phyloP scores from a whole-genome alignment of 2,888 invertebrate genomes.

The Pseudanteris insignis region DNA sequence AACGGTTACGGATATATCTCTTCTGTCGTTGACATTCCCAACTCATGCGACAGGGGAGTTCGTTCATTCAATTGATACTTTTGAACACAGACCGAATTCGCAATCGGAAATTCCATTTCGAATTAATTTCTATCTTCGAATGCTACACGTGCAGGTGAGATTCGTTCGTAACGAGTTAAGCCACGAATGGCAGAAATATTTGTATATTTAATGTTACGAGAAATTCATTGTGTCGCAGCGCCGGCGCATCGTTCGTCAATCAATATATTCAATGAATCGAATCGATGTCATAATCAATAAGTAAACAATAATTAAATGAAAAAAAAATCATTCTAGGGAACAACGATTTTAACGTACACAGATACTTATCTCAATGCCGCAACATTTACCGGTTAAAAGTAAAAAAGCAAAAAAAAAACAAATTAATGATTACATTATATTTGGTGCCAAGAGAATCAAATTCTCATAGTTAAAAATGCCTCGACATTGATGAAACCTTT shows the following conservation, averaged over 20 bases:
- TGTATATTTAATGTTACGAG: constrained; percentile 42
- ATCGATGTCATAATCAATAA: constrained; percentile 43
- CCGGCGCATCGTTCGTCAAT: constrained; percentile 43
- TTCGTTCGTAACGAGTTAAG: constrained; percentile 16
- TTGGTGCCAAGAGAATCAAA: constrained; percentile 46
- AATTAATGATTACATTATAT: constrained; percentile 29
- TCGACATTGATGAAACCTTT: constrained; percentile 32
- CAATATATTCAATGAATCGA: constrained; percentile 44
- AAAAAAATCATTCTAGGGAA: constrained; percentile 39
- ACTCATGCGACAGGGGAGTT: too few relatives aligned
- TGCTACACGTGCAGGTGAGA: background rate
- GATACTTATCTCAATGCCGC: constrained; percentile 27
- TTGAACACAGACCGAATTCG: too few relatives aligned
- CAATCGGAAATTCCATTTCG: too few relatives aligned
- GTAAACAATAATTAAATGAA: too few relatives aligned
- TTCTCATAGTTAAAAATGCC: constrained; percentile 42
- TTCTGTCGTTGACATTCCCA: too few relatives aligned
- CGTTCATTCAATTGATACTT: too few relatives aligned
- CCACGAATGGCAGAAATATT: constrained; percentile 32
- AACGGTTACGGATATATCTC: constrained; percentile 12
- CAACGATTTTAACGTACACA: constrained; percentile 42
- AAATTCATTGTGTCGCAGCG: constrained; percentile 40
- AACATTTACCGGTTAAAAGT: constrained; percentile 23
- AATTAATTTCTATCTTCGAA: too few relatives aligned
- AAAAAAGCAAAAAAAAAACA: constrained; percentile 21